These are phyloP conservation scores for Pseudopleuronectes americanus DNA, from an alignment of 2,797 vertebrate genomes.

Conservation along the genomic window DNA sequence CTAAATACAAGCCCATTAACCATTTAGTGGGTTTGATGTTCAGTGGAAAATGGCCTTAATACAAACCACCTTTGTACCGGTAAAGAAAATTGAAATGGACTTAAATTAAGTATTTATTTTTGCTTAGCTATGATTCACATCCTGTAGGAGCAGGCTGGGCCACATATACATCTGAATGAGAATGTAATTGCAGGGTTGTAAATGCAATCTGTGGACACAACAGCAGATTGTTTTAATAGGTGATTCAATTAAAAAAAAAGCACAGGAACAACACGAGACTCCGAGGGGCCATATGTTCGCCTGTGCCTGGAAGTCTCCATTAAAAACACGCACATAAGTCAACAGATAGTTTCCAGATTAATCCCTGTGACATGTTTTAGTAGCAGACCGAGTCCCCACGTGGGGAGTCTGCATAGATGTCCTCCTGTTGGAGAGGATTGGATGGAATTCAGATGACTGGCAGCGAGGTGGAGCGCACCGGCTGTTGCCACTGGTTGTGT, in stretches of 20 bases:
- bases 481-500: slow-evolving; percentile 81
- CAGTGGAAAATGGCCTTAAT: background rate
- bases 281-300: slow-evolving; percentile 50
- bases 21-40: background rate
- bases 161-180: slow-evolving; percentile 9
- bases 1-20: background rate
- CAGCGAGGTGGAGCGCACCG: slow-evolving; percentile 75
- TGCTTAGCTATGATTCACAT: slow-evolving; percentile 6
- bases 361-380: slow-evolving; percentile 70
- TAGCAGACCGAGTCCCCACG: slow-evolving; percentile 83
- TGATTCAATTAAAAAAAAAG: slow-evolving; percentile 51
- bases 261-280: slow-evolving; percentile 28
- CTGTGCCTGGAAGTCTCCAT: slow-evolving; percentile 46
- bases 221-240: slow-evolving; percentile 47
- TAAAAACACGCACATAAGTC: slow-evolving; percentile 53
- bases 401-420: slow-evolving; percentile 75
- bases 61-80: background rate
- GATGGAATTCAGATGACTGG: slow-evolving; percentile 81
- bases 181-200: slow-evolving; percentile 57
- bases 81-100: slow-evolving; percentile 6
- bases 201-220: slow-evolving; percentile 47
- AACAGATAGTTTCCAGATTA: slow-evolving; percentile 73
- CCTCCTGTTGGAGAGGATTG: slow-evolving; percentile 79
- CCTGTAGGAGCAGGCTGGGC: slow-evolving; percentile 8
- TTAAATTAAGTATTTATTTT: slow-evolving; percentile 16